Evolutionary conservation across 2,888 invertebrate species (phyloP), one percentile per base, ranked within the genome.

Genomic region (Chymomyza procnemis): DNA sequence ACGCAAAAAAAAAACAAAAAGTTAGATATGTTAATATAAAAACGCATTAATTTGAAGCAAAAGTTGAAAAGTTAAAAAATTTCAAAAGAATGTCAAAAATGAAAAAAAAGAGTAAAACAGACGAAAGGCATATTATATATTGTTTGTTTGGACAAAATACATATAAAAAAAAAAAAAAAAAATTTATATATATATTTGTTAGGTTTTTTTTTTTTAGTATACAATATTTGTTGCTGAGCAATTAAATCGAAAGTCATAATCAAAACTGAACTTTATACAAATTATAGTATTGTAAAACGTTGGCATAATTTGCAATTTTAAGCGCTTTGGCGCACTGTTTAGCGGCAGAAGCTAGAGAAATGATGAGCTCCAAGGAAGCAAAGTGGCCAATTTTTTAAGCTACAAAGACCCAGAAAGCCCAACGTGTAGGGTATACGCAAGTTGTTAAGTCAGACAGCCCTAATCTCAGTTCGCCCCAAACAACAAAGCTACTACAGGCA

Each of bases 1-100:
- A 62, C 66, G 73, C 74, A 71, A 71, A 66, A 54, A 64, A 71
- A 65, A 67, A 71, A 73, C 73, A 68, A 78, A 8, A 19, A 54
- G 19, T 50, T 50, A 18, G 6, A 54, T 22, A 22, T 55, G 65
- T 67, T 61, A 47, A 72, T 75, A 65, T 26, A 26, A 26, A 26
- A 67, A 64, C 59, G 72, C 73, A 74, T 57, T 64, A 67, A 18
- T 34, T 34, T 4, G 34, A 21, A n/a, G 12, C 21, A 55, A 54
- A 60, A 62, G 64, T 60, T 71, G 30, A 63, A 62, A 70, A 61
- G 0, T 2, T 26, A 1, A 26, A 66, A 73, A 70, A 76, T 56
- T 71, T 76, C 59, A 66, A 69, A 71, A 68, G n/a, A n/a, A n/a
- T n/a, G n/a, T n/a, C n/a, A n/a, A n/a, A n/a, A n/a, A n/a, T n/a